These are phyloP conservation scores for Scomber scombrus DNA, from an alignment of 2,113 vertebrate genomes.

Conservation along the genomic window DNA sequence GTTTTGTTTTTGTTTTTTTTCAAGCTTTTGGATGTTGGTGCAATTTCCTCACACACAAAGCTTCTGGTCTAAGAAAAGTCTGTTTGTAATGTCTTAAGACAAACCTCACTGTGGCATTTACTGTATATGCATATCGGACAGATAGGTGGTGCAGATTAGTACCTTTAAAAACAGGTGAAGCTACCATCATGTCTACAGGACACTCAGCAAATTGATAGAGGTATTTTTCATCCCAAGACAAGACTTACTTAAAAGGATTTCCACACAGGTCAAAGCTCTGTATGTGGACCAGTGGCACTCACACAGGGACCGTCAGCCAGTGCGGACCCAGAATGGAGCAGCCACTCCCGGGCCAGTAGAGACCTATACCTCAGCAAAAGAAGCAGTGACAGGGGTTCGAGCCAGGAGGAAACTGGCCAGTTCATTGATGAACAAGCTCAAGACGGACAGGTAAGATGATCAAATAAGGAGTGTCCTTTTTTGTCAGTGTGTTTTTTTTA, in stretches of 20 bases:
- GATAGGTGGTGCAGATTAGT: neutral
- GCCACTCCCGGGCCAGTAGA: neutral
- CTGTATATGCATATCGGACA: neutral
- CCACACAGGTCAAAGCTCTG: slow-evolving; percentile 47
- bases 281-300: slow-evolving; percentile 76
- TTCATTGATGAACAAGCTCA: slow-evolving; percentile 63
- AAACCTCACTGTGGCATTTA: no score
- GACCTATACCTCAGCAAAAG: neutral
- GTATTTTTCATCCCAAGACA: neutral
- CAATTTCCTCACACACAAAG: neutral
- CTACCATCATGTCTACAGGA: neutral
- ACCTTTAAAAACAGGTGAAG: neutral
- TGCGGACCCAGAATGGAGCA: neutral
- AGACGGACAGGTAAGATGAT: slow-evolving; percentile 50
- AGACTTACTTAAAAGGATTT: neutral
- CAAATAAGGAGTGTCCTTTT: no score
- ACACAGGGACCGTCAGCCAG: neutral
- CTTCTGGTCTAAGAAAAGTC: neutral
- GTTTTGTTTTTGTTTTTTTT: no score
- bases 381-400: slow-evolving; percentile 53
- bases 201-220: no score
- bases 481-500: no score
- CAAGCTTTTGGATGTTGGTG: no score
- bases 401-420: slow-evolving; percentile 63
- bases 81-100: no score